Conservation (phyloP, 1,140 invertebrate genomes). For the Orchestia grillus region DNA sequence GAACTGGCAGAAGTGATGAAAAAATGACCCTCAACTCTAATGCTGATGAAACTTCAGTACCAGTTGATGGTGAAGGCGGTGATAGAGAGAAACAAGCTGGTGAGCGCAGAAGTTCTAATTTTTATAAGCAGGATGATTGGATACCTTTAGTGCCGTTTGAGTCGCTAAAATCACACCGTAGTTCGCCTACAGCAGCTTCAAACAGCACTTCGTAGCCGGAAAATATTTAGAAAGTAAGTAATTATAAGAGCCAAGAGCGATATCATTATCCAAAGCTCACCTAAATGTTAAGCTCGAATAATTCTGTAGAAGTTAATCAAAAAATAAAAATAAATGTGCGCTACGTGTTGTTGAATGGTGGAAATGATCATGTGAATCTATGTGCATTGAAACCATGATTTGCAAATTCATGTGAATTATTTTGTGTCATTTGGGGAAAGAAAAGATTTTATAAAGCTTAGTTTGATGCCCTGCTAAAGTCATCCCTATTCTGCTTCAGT, state of each 20-base stretch:
- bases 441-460: neutral
- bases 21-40: neutral
- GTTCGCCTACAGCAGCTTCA: neutral
- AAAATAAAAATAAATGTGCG: neutral
- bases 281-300: neutral
- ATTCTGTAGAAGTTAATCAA: neutral
- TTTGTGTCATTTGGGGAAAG: too few species aligned
- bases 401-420: neutral
- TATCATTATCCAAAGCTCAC: neutral
- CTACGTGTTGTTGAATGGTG: neutral
- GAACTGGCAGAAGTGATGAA: neutral
- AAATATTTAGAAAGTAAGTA: neutral
- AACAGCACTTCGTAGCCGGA: neutral
- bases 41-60: neutral
- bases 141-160: neutral
- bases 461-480: neutral
- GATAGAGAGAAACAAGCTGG: neutral
- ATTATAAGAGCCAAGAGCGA: neutral
- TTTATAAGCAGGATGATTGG: neutral
- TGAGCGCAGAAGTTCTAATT: neutral
- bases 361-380: neutral
- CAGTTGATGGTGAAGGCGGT: neutral
- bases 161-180: neutral
- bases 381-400: neutral
- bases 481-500: neutral